Conservation (phyloP, 2,888 invertebrate species). For the Myathropa florea region DNA sequence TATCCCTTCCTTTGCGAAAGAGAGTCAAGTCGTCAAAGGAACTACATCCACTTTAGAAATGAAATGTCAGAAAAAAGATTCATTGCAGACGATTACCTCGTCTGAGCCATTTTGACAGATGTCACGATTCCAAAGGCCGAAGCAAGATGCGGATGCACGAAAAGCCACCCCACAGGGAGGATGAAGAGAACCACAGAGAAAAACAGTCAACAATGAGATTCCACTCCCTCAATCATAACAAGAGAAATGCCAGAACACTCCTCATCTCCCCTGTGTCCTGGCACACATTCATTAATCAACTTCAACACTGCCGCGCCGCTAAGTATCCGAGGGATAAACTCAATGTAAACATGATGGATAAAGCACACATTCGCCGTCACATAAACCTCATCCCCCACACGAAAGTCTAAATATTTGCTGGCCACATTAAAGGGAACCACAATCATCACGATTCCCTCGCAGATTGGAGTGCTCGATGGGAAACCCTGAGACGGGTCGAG, state of each 20-base stretch:
- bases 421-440: slow-evolving; percentile 29
- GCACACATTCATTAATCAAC: slow-evolving; percentile 24
- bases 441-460: neutral
- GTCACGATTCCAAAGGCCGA: neutral
- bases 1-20: neutral
- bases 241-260: neutral
- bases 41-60: neutral
- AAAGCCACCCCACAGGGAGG: neutral
- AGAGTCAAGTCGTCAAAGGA: neutral
- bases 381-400: neutral
- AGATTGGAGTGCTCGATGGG: neutral
- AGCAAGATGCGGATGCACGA: neutral
- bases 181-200: neutral
- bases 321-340: slow-evolving; percentile 13
- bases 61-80: too few relatives aligned
- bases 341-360: slow-evolving; percentile 21
- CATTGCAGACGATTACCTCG: neutral
- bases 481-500: neutral
- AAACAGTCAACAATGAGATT: too few relatives aligned
- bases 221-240: neutral
- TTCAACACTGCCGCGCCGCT: slow-evolving; percentile 21
- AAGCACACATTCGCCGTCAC: neutral
- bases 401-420: slow-evolving; percentile 24
- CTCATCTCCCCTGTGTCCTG: neutral
- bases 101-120: neutral